Base-by-base conservation (phyloP, 2,797 vertebrate species). In the Apogon hyalosoma region DNA sequence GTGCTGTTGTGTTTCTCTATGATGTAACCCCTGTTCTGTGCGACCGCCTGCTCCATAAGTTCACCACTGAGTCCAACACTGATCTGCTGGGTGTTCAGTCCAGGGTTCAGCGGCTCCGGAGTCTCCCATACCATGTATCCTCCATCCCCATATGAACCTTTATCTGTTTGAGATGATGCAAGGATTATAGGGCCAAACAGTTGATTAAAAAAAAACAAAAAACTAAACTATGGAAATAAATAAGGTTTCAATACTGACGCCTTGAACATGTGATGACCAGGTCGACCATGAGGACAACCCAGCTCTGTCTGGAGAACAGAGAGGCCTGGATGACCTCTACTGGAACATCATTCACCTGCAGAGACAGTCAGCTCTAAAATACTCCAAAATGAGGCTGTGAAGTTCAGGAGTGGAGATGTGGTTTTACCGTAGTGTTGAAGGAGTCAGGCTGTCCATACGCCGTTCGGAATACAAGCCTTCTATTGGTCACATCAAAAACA, bases 281-380 rank as follows among this genome's bases (percentile, higher is more conserved):
- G 61, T 96, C 94, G 0, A 95, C 88, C 67, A 94, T 78, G 51
- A 95, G 47, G 38, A 95, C 85, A 21, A 93, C 54, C 94, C 93
- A 95, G 66, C 88, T 86, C 81, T 92, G 92, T 59, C 88, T 93
- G 63, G 93, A 94, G 86, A 94, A 91, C 39, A 94, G 47, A 0
- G 78, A 90, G 2, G 90, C 87, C 16, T 83, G 78, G 43, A 94
- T 63, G 33, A 82, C 70, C 69, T 94, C 90, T 11, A 92, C 79
- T 7, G 74, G 63, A 53, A 92, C 68, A 1, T 75, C 80, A 49
- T 73, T 81, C 21, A 89, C 58, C 94, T 94, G 64, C 8, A 62
- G 51, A 60, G 18, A 68, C 6, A 52, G 4, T 7, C 36, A 10
- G 15, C 12, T 11, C 12, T 5, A 41, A 41, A 4, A 4, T 41